Base-by-base conservation (phyloP, 1,140 invertebrate species). In the Charaxes varanes region DNA sequence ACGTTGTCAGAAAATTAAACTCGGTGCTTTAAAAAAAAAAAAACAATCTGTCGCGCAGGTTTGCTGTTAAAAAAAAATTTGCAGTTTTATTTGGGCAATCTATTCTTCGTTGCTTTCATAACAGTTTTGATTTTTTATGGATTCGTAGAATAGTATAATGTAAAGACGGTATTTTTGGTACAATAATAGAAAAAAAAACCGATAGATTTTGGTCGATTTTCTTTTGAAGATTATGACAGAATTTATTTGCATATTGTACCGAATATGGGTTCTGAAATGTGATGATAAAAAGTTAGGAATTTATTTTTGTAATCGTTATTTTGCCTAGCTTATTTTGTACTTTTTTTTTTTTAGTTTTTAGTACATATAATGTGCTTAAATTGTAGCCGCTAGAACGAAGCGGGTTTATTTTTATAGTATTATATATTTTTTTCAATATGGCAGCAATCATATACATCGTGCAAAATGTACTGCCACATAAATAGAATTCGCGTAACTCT, bases 301-400 rank as follows among this genome's bases (percentile, higher is more conserved):
- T 55, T 68, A 66, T 74, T 71, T 74, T 74, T 70, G 50, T 63
- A 67, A 62, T 51, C 37, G 41, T 68, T 62, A 65, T 64, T 62
- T 67, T 59, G 56, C 51, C 53, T 59, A 68, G 57, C 45, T 64
- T 73, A 69, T 67, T 65, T 74, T 71, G 43, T 69, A 65, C 47
- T 7, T 38, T 37, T 55, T 50, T n/a, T 53, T 62, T 60, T 55
- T 62, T 59, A 48, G 47, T 53, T 57, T 46, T 51, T 62, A 46
- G 57, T 54, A 47, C 52, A 64, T 63, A 51, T 52, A 62, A 66
- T 66, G 62, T 62, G 63, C 65, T 67, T 62, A 61, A 53, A 26
- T 51, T 53, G 36, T 45, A 15, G 34, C 26, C 42, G 42, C 38
- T 41, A 28, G 21, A 35, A 18, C 17, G n/a, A 36, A 21, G 41